phyloP scores from a whole-genome alignment of 2,797 vertebrate species.

The Sebastes cheni region DNA sequence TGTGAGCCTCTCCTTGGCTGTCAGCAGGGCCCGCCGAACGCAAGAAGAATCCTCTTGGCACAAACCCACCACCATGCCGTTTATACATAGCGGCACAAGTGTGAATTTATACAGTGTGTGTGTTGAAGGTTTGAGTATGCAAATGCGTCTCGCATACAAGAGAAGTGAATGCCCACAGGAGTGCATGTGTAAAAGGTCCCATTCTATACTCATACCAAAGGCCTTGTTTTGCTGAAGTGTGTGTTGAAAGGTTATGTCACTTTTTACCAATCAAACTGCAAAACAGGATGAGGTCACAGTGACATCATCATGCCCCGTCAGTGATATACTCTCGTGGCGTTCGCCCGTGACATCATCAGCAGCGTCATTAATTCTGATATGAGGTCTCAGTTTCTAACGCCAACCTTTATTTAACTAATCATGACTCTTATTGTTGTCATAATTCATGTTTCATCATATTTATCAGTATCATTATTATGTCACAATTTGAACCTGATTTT shows the following conservation, averaged over 20 bases:
- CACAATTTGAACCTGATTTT: background rate
- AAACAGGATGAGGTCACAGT: slow-evolving; percentile 24
- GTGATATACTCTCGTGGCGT: background rate
- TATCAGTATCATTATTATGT: background rate
- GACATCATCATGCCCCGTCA: slow-evolving; percentile 13
- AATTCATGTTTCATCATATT: background rate
- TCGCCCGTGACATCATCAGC: slow-evolving; percentile 1
- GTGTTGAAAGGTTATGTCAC: background rate
- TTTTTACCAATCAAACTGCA: background rate
- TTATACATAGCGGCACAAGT: background rate
- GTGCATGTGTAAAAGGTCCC: background rate
- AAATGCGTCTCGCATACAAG: background rate
- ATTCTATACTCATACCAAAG: background rate
- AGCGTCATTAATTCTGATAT: background rate
- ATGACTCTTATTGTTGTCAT: background rate
- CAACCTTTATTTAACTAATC: background rate
- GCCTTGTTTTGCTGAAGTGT: background rate
- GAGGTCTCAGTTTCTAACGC: background rate
- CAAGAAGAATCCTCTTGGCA: slow-evolving; percentile 47
- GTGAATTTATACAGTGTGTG: background rate
- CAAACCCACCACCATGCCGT: background rate
- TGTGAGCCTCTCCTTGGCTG: slow-evolving; percentile 62
- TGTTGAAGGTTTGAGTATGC: background rate
- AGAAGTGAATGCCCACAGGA: background rate
- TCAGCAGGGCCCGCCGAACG: slow-evolving; percentile 23